phyloP scores from a whole-genome alignment of 1,140 invertebrate species.

The Heliconius hermathena region DNA sequence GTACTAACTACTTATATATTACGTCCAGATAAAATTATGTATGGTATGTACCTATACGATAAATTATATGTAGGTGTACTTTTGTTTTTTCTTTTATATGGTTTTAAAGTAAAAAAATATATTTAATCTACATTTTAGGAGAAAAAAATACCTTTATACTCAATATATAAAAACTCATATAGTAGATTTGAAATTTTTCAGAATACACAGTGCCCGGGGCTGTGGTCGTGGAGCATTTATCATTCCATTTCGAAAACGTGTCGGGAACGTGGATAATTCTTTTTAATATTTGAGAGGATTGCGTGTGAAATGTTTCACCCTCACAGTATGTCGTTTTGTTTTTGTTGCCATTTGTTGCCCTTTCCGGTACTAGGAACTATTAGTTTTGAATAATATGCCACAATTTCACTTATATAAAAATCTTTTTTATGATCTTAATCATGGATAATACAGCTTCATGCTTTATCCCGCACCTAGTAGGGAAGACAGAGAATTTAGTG shows the following conservation, averaged over 20 bases:
- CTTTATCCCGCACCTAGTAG: too few relatives aligned
- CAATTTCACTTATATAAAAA: not conserved
- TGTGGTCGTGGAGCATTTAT: slow-evolving; percentile 48
- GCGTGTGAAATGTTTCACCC: slow-evolving; percentile 70
- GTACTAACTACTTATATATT: not conserved
- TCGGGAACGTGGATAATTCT: slow-evolving; percentile 65
- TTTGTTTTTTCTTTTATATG: too few relatives aligned
- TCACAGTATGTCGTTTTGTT: slow-evolving; percentile 54
- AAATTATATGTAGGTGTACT: too few relatives aligned
- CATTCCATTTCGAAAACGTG: slow-evolving; percentile 55
- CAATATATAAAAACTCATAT: not conserved
- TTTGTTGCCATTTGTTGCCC: slow-evolving; percentile 46
- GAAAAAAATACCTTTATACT: not conserved
- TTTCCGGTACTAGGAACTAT: not conserved
- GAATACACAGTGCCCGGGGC: slow-evolving; percentile 26
- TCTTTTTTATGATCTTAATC: not conserved
- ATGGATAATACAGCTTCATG: too few relatives aligned
- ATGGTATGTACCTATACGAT: too few relatives aligned
- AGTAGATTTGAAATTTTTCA: slow-evolving; percentile 36
- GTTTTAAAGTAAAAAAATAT: not conserved
- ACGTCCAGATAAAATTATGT: not conserved
- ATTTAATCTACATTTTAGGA: not conserved
- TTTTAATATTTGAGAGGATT: slow-evolving; percentile 58
- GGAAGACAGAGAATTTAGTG: too few relatives aligned
- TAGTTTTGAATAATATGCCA: not conserved